Evolutionary conservation across 2,113 vertebrate species (phyloP).

Genomic region (Hippocampus abdominalis): DNA sequence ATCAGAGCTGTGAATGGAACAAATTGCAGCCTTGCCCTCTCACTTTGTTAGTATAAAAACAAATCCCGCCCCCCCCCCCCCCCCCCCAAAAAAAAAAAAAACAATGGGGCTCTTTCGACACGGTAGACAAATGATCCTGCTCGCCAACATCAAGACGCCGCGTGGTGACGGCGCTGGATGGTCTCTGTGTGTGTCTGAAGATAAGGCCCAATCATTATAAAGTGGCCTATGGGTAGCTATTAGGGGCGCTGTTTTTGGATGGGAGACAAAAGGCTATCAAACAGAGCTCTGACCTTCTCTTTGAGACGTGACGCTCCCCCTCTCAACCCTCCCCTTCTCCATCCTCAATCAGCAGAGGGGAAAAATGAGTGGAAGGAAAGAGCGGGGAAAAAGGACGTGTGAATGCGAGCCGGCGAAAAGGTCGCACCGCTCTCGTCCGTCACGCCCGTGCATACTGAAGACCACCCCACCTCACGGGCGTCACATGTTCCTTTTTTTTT

Average conservation of each 20-base stretch:
- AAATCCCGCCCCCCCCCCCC: no score
- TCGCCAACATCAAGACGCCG: conserved; percentile 31
- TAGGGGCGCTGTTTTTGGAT: conserved; percentile 58
- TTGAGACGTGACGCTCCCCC: conserved; percentile 39
- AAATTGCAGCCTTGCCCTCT: conserved; percentile 2
- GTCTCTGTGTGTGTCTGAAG: conserved; percentile 38
- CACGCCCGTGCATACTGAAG: conserved; percentile 40
- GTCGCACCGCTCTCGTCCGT: conserved; percentile 39
- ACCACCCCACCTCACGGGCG: neutral
- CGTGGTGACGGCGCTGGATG: conserved; percentile 22
- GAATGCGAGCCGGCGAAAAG: conserved; percentile 47
- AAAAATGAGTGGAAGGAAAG: conserved; percentile 26
- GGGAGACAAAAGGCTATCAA: conserved; percentile 57
- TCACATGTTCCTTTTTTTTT: neutral
- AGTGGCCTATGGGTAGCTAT: conserved; percentile 58
- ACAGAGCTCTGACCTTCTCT: conserved; percentile 53
- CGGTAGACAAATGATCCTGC: conserved; percentile 22
- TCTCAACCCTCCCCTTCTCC: conserved; percentile 24
- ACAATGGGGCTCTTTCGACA: conserved; percentile 5
- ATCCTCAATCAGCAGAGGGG: conserved; percentile 36
- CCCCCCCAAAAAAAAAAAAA: neutral
- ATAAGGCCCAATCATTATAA: conserved; percentile 56
- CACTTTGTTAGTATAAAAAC: conserved; percentile 7
- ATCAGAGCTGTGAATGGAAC: conserved; percentile 24
- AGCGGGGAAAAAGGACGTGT: conserved; percentile 11